Conservation (phyloP, 2,888 invertebrate genomes). For the Machimus rusticus region DNA sequence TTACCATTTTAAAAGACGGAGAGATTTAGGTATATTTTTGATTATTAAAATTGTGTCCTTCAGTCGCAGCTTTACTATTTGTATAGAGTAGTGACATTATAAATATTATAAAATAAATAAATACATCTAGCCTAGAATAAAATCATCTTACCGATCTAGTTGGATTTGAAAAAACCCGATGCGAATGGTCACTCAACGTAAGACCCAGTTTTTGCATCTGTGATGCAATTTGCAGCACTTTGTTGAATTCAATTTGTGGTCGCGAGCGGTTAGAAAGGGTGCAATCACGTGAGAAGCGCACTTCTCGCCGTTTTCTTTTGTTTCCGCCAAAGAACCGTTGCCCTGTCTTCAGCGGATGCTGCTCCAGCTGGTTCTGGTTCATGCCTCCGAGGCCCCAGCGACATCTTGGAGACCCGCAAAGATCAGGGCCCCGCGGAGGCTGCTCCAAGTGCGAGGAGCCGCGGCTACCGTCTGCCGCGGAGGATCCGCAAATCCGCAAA, state of each 20-base stretch:
- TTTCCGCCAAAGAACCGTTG: constrained; percentile 13
- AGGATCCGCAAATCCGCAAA: background rate
- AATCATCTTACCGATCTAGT: background rate
- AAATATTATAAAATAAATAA: no score
- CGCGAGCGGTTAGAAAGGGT: constrained; percentile 4
- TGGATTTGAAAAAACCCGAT: background rate
- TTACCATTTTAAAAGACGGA: no score
- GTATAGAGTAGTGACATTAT: no score
- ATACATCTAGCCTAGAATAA: no score
- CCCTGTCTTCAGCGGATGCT: background rate
- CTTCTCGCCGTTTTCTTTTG: background rate
- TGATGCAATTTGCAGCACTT: constrained; percentile 15
- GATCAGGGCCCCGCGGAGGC: background rate
- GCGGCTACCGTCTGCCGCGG: background rate
- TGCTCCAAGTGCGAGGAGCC: background rate
- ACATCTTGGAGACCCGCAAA: background rate
- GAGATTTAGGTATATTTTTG: no score
- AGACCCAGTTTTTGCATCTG: background rate
- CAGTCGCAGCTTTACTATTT: no score
- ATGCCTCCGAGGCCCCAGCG: background rate
- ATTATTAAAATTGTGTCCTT: no score
- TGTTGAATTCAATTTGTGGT: constrained; percentile 35
- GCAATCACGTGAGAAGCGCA: constrained; percentile 6
- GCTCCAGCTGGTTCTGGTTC: background rate
- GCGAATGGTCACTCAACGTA: background rate